These are phyloP conservation scores for Lepus americanus DNA, from an alignment of 2,113 vertebrate genomes.

Conservation along the genomic window DNA sequence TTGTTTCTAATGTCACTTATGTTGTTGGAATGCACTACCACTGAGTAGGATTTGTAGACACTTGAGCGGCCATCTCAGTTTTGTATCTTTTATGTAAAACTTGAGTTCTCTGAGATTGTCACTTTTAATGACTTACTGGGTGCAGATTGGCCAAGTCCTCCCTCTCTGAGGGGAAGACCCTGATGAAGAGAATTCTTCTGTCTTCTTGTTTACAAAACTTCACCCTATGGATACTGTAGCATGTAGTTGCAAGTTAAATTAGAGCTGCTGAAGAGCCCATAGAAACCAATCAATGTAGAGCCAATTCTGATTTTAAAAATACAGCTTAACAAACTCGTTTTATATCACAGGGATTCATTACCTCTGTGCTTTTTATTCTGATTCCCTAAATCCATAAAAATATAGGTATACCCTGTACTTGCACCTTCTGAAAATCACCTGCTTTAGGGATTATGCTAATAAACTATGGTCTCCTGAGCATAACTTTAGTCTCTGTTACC, in stretches of 20 bases:
- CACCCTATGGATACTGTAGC: background rate
- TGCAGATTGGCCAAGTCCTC: background rate
- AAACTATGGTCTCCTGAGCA: background rate
- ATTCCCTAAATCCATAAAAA: background rate
- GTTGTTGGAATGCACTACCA: background rate
- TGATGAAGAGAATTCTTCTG: background rate
- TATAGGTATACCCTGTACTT: background rate
- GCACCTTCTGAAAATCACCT: background rate
- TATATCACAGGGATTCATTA: background rate
- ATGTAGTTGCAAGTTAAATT: background rate
- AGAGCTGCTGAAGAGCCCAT: background rate
- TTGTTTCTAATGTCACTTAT: background rate
- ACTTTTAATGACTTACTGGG: background rate
- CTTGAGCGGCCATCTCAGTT: background rate
- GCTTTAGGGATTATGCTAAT: background rate
- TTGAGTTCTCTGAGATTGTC: background rate
- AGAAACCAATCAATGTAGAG: background rate
- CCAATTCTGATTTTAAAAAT: background rate
- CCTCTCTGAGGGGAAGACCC: background rate
- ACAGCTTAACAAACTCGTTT: background rate
- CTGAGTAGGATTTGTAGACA: background rate
- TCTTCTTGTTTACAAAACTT: background rate
- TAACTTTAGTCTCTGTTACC: background rate
- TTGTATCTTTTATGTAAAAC: background rate
- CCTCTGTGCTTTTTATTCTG: background rate